Evolutionary conservation across 2,888 invertebrate genomes (phyloP).

Genomic region (Sympetrum striolatum): DNA sequence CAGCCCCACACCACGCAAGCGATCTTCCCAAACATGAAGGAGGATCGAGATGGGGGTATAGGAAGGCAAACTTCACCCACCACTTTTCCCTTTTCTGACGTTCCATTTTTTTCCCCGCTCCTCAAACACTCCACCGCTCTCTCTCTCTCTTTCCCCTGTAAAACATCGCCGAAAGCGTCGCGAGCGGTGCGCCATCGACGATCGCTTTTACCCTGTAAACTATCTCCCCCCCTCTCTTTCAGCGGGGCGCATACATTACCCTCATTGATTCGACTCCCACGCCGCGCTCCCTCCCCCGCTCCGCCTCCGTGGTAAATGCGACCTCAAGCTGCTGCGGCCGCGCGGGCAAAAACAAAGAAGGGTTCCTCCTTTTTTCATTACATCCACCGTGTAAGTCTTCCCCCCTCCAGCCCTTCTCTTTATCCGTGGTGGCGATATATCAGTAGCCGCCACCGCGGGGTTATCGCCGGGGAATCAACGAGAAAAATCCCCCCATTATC

Average conservation of each 20-base stretch:
- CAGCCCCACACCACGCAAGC: not conserved
- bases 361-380: not conserved
- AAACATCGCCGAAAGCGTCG: not conserved
- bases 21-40: not conserved
- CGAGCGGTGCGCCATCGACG: not conserved
- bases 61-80: not conserved
- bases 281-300: not conserved
- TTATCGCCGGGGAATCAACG: not conserved
- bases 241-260: slow-evolving; percentile 11
- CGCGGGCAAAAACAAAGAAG: not conserved
- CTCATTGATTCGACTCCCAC: slow-evolving; percentile 24
- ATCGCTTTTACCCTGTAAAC: not conserved
- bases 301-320: not conserved
- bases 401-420: not conserved
- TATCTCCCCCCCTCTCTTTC: not conserved
- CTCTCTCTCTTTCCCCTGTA: not conserved
- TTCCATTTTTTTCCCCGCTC: not conserved
- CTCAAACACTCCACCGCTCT: not conserved
- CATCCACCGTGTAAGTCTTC: not conserved
- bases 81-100: not conserved
- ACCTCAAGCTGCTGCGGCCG: not conserved
- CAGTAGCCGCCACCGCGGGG: not conserved
- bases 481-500: not conserved
- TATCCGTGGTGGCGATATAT: not conserved
- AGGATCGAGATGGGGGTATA: not conserved